Evolutionary conservation across 2,113 vertebrate species (phyloP), one percentile per base, ranked within the genome.

Genomic region (Opisthocomus hoazin): DNA sequence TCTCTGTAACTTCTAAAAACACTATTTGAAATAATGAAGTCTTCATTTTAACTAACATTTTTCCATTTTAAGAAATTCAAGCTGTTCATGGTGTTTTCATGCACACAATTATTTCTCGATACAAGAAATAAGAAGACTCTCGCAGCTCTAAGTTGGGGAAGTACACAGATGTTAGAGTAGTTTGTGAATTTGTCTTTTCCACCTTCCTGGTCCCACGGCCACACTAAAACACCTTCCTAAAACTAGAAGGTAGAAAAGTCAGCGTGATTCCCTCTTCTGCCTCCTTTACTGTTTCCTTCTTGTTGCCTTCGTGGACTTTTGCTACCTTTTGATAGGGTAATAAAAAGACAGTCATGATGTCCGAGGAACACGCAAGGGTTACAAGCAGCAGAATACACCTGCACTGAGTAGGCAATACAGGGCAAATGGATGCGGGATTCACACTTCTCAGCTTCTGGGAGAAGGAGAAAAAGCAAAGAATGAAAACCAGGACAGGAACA

Each of bases 371-470:
- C 1, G 7, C 27, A 48, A 48, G 23, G 23, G 36, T 63, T 53
- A 82, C 0, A 1, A 46, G 1, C 1, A 89, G 70, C 43, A 58
- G 15, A 63, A 45, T 2, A 11, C 6, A 9, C 16, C 53, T 57
- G 37, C 48, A 24, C 2, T 77, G 20, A 74, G 32, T 5, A 77
- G n/a, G 32, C 15, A 61, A 77, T 6, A 41, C 29, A 65, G 45
- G 37, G 36, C 48, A 71, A 54, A 58, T 3, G 3, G 32, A 39
- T 32, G n/a, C 0, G 1, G 60, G 50, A 63, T 58, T 84, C n/a
- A n/a, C 6, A n/a, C 7, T 39, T 7, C 4, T 69, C 64, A 89
- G 48, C n/a, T 77, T 46, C 54, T 23, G 12, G 32, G 19, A 54
- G 12, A 64, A 85, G 19, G 18, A 65, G 12, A 45, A 89, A 70